Base-by-base conservation (phyloP, 2,888 invertebrate genomes). In the Notodonta dromedarius region DNA sequence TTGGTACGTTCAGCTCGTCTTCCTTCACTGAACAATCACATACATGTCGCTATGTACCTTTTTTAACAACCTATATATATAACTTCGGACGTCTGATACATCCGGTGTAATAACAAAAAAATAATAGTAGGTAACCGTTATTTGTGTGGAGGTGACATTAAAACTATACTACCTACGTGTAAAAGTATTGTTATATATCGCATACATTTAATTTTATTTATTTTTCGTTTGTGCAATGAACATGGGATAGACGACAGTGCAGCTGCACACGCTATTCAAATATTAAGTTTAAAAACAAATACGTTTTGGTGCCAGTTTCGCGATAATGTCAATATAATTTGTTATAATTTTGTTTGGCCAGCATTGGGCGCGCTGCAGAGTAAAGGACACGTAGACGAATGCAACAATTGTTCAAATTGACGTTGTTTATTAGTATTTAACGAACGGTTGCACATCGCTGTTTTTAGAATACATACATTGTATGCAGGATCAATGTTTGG, bases 391-490 rank as follows among this genome's bases (percentile, higher is more conserved):
- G 50, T 50, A 4, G 16, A 9, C 16, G 50, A 16, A 16, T 50
- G 50, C 50, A 50, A 7, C 16, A 16, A 50, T 50, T 50, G 50
- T 50, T 60, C 55, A 51, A 60, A 55, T 48, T 46, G 32, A 24
- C 12, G 13, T 40, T 13, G 40, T 58, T 58, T 42, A 48, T 55
- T 13, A 58, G n/a, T 59, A 40, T 59, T 44, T 62, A 61, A n/a
- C n/a, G 4, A n/a, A 46, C 46, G 4, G 46, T 5, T 46, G n/a
- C 46, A n/a, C 46, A 46, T n/a, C 46, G 11, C 46, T n/a, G 4
- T 46, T 46, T 46, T n/a, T 46, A 4, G 46, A 11, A 46, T 24
- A 24, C 13, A 46, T 46, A 8, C 4, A 48, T 12, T 35, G 35
- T 4, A 46, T 46, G 11, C 12, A 48, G 5, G 9, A 48, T 48